Evolutionary conservation across 2,797 vertebrate species (phyloP).

Genomic region (Chloroceryle amazona): DNA sequence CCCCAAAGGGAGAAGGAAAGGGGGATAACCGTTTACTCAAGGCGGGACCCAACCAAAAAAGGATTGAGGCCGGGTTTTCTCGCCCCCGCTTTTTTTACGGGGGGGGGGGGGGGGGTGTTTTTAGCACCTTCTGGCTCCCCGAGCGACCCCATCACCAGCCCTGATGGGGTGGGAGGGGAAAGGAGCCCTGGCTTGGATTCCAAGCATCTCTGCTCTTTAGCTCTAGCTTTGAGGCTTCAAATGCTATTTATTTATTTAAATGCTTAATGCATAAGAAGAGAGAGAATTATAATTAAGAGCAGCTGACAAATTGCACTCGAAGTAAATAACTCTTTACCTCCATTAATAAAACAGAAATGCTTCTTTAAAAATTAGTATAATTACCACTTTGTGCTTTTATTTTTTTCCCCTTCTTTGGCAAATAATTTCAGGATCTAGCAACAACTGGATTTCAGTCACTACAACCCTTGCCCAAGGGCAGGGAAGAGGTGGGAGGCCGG

Average conservation of each 20-base stretch:
- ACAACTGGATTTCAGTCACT: background rate
- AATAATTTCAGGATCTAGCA: background rate
- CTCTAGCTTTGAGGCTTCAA: background rate
- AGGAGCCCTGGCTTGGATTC: accelerated
- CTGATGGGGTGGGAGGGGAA: background rate
- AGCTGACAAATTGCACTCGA: slow-evolving; percentile 29
- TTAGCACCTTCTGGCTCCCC: background rate
- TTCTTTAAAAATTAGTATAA: background rate
- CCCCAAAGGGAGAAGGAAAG: accelerated
- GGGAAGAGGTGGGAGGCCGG: background rate
- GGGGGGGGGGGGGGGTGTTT: background rate
- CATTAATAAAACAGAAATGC: background rate
- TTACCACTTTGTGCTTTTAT: background rate
- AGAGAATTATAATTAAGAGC: slow-evolving; percentile 21
- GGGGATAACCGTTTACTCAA: accelerated
- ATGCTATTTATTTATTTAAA: background rate
- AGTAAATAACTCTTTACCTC: slow-evolving; percentile 5
- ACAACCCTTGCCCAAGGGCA: accelerated
- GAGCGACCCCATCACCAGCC: accelerated
- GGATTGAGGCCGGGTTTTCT: background rate
- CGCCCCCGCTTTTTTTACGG: background rate
- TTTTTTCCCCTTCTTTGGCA: background rate
- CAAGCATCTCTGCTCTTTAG: background rate
- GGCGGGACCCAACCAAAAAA: accelerated
- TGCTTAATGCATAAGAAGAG: background rate